Percentiles rank a stretch among this genome's conserved stretches.
These are phyloP conservation scores for Miniopterus natalensis DNA, from an alignment of 2,113 vertebrate genomes.

Conservation along the genomic window DNA sequence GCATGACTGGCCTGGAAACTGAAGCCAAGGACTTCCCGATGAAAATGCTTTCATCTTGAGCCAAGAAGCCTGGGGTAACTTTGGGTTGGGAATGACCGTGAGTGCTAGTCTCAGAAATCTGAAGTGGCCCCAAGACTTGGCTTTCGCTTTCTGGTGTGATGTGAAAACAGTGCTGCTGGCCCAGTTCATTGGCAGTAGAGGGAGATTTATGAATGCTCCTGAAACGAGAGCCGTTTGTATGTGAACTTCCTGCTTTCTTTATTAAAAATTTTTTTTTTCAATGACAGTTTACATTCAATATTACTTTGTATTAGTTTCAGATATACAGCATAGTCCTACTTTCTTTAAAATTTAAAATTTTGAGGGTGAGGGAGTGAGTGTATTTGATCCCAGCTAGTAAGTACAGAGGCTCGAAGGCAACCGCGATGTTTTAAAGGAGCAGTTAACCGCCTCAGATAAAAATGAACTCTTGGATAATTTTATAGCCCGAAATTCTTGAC, in stretches of 20 bases:
- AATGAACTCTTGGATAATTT: background rate
- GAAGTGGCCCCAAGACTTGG: background rate
- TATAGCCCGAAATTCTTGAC: slow-evolving; percentile 33
- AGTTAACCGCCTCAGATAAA: background rate
- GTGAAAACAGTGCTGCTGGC: background rate
- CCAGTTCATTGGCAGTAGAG: background rate
- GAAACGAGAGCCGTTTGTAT: background rate
- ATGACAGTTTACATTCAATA: background rate
- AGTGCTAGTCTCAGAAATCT: slow-evolving; percentile 20
- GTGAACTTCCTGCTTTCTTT: slow-evolving; percentile 23
- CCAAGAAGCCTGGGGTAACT: slow-evolving; percentile 32
- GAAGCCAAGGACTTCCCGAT: slow-evolving; percentile 63
- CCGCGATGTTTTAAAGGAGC: background rate
- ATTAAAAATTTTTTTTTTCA: background rate
- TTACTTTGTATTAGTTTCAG: background rate
- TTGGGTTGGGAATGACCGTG: slow-evolving; percentile 32
- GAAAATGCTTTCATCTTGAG: slow-evolving; percentile 49
- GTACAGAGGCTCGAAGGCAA: background rate
- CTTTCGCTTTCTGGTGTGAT: slow-evolving; percentile 72
- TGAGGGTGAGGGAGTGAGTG: background rate
- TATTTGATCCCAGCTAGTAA: background rate
- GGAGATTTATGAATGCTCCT: slow-evolving; percentile 9
- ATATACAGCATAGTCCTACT: background rate
- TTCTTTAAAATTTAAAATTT: slow-evolving; percentile 45
- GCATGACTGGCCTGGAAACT: slow-evolving; percentile 52